Evolutionary conservation across 2,797 vertebrate genomes (phyloP).

Genomic region (Myripristis jacobus): DNA sequence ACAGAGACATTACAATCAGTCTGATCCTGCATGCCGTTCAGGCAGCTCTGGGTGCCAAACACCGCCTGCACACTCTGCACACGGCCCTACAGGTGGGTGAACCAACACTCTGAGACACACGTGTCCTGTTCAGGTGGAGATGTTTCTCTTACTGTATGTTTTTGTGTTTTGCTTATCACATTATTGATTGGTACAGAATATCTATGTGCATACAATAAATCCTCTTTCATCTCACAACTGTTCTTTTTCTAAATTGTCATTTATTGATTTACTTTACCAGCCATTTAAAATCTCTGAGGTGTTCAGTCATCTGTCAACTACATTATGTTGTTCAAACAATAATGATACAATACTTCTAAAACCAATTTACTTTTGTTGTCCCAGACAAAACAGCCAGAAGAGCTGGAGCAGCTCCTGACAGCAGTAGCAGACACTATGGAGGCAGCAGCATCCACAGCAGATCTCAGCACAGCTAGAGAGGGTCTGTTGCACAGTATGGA

Average conservation of each 20-base stretch:
- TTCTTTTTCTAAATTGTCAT: neutral
- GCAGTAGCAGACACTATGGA: conserved; percentile 84
- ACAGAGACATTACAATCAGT: conserved; percentile 71
- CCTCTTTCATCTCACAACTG: neutral
- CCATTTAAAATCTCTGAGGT: too few species aligned
- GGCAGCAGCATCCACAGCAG: conserved; percentile 72
- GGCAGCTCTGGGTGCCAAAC: conserved; percentile 83
- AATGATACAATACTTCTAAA: neutral
- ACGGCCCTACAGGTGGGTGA: conserved; percentile 84
- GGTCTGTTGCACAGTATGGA: conserved; percentile 79
- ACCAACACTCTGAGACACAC: too few species aligned
- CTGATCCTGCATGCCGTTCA: conserved; percentile 90
- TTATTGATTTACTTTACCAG: too few species aligned
- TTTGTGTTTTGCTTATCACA: neutral
- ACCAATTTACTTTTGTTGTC: conserved; percentile 3
- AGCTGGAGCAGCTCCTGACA: conserved; percentile 85
- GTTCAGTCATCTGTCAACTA: too few species aligned
- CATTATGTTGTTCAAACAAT: neutral
- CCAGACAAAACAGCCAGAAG: conserved; percentile 82
- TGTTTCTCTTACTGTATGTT: neutral
- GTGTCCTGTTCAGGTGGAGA: accelerated
- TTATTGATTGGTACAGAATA: neutral
- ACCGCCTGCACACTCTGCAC: conserved; percentile 78
- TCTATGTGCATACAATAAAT: neutral
- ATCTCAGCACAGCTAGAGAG: conserved; percentile 76